Evolutionary conservation across 1,140 invertebrate genomes (phyloP), one percentile per base, ranked within the genome.

Genomic region (Listronotus oregonensis): DNA sequence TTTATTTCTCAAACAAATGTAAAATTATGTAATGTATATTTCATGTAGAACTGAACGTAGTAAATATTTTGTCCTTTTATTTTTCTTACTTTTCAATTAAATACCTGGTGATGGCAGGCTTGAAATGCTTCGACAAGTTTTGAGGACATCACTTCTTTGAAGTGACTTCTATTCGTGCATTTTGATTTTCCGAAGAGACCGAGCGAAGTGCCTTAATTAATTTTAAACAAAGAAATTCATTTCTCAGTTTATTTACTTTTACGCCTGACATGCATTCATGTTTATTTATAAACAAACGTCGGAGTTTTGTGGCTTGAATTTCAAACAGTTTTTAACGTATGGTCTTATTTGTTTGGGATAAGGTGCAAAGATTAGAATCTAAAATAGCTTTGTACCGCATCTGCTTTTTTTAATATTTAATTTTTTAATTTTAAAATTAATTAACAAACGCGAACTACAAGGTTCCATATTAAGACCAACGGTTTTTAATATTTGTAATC

Each of bases 211-310:
- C 49, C 49, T 51, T 32, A 51, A 51, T 51, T 51, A 51, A 31
- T 32, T 51, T 32, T 51, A 51, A 14, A 51, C 49, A 51, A 51
- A 51, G 49, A 51, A 51, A 51, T 51, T 32, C 18, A 31, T 51
- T 51, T 32, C 27, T 51, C 12, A 12, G 43, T 46, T 46, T 15
- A 27, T 51, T 51, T 51, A 51, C 21, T 51, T 51, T 51, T 51
- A 51, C 21, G 49, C 49, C 32, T 18, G 49, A 51, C 49, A 11
- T 32, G 49, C 21, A 27, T 27, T 31, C 49, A 51, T 51, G 49
- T 51, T 51, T 51, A 51, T 51, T 51, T 51, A 51, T 51, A 51
- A 51, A 51, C 31, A 51, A 51, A 18, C 11, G 18, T 27, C 49
- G 49, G 7, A 51, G 49, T 51, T 51, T 51, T 51, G 49, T 46